Conservation (phyloP, 1,140 invertebrate species). For the Megalopta genalis region DNA sequence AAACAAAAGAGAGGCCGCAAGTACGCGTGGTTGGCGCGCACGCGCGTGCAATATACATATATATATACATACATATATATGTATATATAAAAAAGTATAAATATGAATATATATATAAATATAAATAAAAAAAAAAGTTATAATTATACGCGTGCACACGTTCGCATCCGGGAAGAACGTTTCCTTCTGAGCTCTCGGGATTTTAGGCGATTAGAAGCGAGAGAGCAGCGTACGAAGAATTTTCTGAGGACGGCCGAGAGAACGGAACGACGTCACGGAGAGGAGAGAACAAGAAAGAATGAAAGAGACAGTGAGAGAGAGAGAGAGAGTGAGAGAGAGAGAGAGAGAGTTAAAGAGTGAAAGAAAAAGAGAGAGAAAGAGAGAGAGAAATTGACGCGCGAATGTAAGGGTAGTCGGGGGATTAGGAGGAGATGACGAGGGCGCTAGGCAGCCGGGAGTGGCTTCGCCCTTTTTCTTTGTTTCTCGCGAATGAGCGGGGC, state of each 20-base stretch:
- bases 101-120: conserved; percentile 46
- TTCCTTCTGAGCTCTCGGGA: conserved; percentile 49
- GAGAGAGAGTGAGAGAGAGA: too few species aligned
- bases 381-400: conserved; percentile 14
- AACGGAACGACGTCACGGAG: conserved; percentile 12
- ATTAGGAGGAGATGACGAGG: conserved; percentile 25
- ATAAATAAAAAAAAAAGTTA: conserved; percentile 35
- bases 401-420: neutral
- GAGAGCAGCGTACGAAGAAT: neutral
- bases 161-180: conserved; percentile 67
- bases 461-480: conserved; percentile 54
- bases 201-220: conserved; percentile 38
- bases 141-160: conserved; percentile 38
- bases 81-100: conserved; percentile 40
- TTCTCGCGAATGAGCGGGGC: conserved; percentile 11
- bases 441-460: conserved; percentile 23
- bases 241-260: neutral
- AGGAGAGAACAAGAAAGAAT: too few species aligned
- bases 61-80: conserved; percentile 39
- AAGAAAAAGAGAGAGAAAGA: too few species aligned
- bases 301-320: too few species aligned
- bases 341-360: too few species aligned
- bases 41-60: conserved; percentile 23
- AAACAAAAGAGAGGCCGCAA: neutral
- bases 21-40: conserved; percentile 30